phyloP scores from a whole-genome alignment of 2,888 invertebrate species.

The Coleophora deauratella region DNA sequence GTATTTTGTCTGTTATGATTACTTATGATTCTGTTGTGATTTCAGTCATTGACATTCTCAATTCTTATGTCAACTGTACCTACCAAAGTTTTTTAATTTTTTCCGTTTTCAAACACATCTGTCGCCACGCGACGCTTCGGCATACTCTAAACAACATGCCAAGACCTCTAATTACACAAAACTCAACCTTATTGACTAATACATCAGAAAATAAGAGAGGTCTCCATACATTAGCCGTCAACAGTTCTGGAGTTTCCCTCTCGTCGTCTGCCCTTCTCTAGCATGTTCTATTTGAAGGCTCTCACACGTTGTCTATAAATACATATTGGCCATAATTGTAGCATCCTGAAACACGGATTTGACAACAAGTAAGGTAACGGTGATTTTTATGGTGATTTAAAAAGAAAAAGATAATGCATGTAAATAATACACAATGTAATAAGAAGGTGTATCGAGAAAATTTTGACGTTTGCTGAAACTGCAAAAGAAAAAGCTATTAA shows the following conservation, averaged over 20 bases:
- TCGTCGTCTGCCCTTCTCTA: conserved; percentile 32
- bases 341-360: no score
- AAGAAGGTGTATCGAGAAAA: no score
- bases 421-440: no score
- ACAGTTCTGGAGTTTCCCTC: conserved; percentile 32
- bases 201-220: conserved; percentile 17
- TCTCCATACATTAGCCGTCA: conserved; percentile 29
- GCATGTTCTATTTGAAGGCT: conserved; percentile 55
- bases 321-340: conserved; percentile 14
- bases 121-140: conserved; percentile 59
- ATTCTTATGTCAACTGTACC: conserved; percentile 42
- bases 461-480: no score
- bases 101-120: conserved; percentile 64
- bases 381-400: no score
- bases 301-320: conserved; percentile 54
- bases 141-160: conserved; percentile 29
- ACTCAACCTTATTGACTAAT: conserved; percentile 1
- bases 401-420: no score
- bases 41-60: no score
- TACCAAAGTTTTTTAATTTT: no score
- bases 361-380: no score
- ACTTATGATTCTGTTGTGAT: no score
- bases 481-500: no score
- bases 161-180: conserved; percentile 27
- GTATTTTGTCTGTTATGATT: no score